These are phyloP conservation scores for Oscheius sp. DNA, from an alignment of 2,888 invertebrate species.

Conservation along the genomic window DNA sequence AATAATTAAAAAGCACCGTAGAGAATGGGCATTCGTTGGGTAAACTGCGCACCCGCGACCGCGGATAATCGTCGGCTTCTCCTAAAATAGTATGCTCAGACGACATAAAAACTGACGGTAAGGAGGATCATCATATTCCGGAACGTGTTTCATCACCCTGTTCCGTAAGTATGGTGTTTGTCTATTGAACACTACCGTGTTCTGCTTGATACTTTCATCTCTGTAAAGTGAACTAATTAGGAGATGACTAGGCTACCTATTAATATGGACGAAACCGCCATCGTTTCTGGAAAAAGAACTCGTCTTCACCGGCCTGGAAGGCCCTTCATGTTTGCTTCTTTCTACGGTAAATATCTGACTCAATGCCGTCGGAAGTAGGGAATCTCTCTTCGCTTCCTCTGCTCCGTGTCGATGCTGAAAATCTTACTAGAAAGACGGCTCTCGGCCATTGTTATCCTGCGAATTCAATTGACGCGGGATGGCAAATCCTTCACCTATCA, in stretches of 20 bases:
- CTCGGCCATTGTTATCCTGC: conserved; percentile 1
- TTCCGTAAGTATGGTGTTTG: neutral
- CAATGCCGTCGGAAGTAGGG: neutral
- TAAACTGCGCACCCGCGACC: neutral
- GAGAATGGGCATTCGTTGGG: neutral
- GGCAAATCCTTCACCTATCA: conserved; percentile 15
- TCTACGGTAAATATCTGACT: conserved; percentile 16
- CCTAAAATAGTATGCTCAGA: too few species aligned
- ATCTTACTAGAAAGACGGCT: neutral
- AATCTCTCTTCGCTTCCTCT: neutral
- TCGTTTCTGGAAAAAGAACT: conserved; percentile 12
- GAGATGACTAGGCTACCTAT: neutral
- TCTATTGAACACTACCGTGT: conserved; percentile 13
- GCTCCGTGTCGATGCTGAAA: conserved; percentile 21
- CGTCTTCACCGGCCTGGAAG: neutral
- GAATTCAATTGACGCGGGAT: conserved; percentile 19
- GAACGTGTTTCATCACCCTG: conserved; percentile 2
- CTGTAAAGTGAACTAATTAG: neutral
- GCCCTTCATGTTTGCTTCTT: neutral
- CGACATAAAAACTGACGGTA: too few species aligned
- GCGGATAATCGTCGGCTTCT: conserved; percentile 1
- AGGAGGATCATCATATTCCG: conserved; percentile 21
- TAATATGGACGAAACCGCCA: conserved; percentile 20
- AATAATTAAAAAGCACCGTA: neutral
- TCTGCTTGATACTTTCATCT: conserved; percentile 6